Conservation (phyloP, 2,797 vertebrate genomes). For the Epinephelus coioides region DNA sequence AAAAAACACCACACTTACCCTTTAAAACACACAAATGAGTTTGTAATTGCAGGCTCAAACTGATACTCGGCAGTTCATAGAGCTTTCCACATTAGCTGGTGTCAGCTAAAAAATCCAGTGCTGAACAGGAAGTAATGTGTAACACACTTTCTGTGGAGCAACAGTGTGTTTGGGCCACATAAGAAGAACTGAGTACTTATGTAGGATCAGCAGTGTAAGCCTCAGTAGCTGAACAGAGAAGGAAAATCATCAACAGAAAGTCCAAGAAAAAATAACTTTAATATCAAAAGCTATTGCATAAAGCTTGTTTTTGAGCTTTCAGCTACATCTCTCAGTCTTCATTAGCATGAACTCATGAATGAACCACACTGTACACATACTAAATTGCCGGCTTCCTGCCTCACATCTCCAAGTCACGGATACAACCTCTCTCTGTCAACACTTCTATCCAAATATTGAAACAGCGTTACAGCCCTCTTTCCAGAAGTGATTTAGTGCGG, state of each 20-base stretch:
- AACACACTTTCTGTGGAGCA: slow-evolving; percentile 4
- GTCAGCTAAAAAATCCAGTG: not conserved
- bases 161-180: not conserved
- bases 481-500: not conserved
- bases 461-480: not conserved
- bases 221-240: not conserved
- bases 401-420: not conserved
- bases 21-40: too few species aligned
- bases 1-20: too few species aligned
- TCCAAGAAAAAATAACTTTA: not conserved
- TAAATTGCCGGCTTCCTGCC: not conserved
- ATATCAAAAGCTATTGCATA: not conserved
- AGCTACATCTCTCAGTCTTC: too few species aligned
- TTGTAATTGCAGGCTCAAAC: not conserved
- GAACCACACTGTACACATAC: not conserved
- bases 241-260: not conserved
- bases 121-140: slow-evolving; percentile 11
- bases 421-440: slow-evolving; percentile 11
- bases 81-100: not conserved
- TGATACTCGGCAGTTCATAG: not conserved
- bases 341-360: slow-evolving; percentile 5
- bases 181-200: slow-evolving; percentile 9
- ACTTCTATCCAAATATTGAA: slow-evolving; percentile 57
- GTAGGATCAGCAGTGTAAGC: slow-evolving; percentile 25
- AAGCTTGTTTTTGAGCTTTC: too few species aligned